Conservation (phyloP, 1,140 invertebrate genomes). For the Drosophila malerkotliana region DNA sequence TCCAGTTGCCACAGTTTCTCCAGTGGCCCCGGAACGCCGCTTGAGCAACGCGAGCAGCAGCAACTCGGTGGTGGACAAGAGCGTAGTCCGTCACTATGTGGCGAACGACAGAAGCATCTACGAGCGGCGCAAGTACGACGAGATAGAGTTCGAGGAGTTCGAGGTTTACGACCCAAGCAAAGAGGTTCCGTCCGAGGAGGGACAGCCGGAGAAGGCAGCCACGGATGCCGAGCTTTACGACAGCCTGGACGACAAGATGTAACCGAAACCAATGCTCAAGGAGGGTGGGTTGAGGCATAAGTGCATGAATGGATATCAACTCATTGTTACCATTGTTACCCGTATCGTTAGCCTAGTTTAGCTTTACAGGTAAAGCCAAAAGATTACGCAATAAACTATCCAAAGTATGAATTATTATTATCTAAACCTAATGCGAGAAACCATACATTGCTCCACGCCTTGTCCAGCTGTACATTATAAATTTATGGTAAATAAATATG, state of each 20-base stretch:
- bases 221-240: slow-evolving; percentile 73
- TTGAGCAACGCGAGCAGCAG: slow-evolving; percentile 68
- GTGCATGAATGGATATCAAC: too few species aligned
- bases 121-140: slow-evolving; percentile 87
- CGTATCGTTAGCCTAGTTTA: slow-evolving; percentile 42
- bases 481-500: slow-evolving; percentile 55
- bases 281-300: slow-evolving; percentile 5
- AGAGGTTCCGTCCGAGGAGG: slow-evolving; percentile 35
- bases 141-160: slow-evolving; percentile 93
- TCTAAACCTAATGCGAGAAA: slow-evolving; percentile 26
- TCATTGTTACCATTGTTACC: slow-evolving; percentile 1
- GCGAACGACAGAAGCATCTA: slow-evolving; percentile 85
- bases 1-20: neutral
- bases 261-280: slow-evolving; percentile 40
- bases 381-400: slow-evolving; percentile 50
- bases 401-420: slow-evolving; percentile 53
- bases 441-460: neutral
- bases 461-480: slow-evolving; percentile 42
- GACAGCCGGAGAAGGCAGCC: slow-evolving; percentile 13
- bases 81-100: slow-evolving; percentile 78
- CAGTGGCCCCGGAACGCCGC: slow-evolving; percentile 44
- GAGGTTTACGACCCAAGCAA: slow-evolving; percentile 86
- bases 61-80: slow-evolving; percentile 69
- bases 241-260: slow-evolving; percentile 77
- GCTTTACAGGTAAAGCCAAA: slow-evolving; percentile 73